Percentiles rank a stretch among this genome's conserved stretches.
Conservation (phyloP, 2,797 vertebrate genomes). For the Sphenopsis melanotis region DNA sequence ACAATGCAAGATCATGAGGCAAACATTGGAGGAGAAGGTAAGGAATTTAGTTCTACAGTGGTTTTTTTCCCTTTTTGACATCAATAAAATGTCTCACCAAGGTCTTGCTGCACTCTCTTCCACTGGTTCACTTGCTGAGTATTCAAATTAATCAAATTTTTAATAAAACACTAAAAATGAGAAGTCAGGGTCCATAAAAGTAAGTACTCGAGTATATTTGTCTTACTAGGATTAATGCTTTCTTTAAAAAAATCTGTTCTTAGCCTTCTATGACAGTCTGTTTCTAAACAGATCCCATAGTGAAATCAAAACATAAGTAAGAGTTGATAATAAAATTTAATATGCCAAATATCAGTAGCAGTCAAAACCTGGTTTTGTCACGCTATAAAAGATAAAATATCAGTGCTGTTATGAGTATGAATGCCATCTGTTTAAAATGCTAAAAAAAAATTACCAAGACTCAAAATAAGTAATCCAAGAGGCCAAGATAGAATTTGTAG, state of each 20-base stretch:
- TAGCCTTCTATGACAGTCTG: not conserved
- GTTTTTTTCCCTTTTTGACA: not conserved
- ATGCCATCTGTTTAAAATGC: not conserved
- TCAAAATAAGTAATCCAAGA: not conserved
- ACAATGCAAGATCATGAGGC: not conserved
- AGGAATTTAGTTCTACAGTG: not conserved
- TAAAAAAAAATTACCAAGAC: not conserved
- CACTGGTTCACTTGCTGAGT: not conserved
- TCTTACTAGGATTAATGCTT: not conserved
- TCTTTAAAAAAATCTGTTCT: not conserved
- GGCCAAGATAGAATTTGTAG: not conserved
- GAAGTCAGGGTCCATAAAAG: not conserved
- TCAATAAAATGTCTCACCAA: not conserved
- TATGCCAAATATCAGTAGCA: not conserved
- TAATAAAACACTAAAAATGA: not conserved
- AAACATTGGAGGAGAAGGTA: not conserved
- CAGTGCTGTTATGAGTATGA: not conserved
- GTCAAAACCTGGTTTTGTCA: not conserved
- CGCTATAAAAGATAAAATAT: not conserved
- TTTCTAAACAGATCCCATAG: constrained; percentile 11
- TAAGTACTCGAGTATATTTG: not conserved
- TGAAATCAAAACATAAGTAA: constrained; percentile 8
- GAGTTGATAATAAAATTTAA: not conserved
- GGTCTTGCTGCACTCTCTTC: not conserved
- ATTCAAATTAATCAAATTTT: not conserved